A percentile compares a stretch with the other conserved stretches of the same genome.
Conservation (phyloP, 2,888 invertebrate species). For the Nomada lathburiana region DNA sequence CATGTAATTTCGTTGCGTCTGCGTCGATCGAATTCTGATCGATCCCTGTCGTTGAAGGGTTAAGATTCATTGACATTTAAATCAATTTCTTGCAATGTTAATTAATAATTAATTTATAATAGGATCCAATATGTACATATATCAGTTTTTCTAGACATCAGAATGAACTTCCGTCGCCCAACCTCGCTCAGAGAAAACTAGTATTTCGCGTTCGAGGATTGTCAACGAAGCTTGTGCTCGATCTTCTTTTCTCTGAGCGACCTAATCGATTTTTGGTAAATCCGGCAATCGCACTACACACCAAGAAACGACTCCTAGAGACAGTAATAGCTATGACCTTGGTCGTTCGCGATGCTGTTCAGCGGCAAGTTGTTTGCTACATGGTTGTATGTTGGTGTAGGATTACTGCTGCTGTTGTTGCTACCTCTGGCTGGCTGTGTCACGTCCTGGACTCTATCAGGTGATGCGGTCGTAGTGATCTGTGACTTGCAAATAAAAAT, state of each 20-base stretch:
- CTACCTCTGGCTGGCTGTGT: slow-evolving; percentile 70
- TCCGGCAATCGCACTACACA: slow-evolving; percentile 73
- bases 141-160: not conserved
- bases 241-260: slow-evolving; percentile 47
- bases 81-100: not conserved
- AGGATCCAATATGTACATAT: not conserved
- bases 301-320: slow-evolving; percentile 73
- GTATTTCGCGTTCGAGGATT: not conserved
- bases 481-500: slow-evolving; percentile 48
- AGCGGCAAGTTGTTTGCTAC: slow-evolving; percentile 85
- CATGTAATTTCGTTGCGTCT: too few species aligned
- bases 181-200: slow-evolving; percentile 38
- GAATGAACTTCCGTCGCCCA: slow-evolving; percentile 38
- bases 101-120: not conserved
- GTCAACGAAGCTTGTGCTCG: slow-evolving; percentile 2
- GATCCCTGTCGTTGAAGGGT: too few species aligned
- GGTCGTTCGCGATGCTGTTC: slow-evolving; percentile 84
- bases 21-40: too few species aligned
- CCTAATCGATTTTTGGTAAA: slow-evolving; percentile 55
- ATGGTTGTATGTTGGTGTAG: slow-evolving; percentile 78
- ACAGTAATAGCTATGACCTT: slow-evolving; percentile 82
- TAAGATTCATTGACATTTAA: too few species aligned
- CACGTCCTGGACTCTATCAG: slow-evolving; percentile 76
- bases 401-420: slow-evolving; percentile 74
- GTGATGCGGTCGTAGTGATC: slow-evolving; percentile 74